These are phyloP conservation scores for Misgurnus anguillicaudatus DNA, from an alignment of 2,113 vertebrate species.

Conservation along the genomic window DNA sequence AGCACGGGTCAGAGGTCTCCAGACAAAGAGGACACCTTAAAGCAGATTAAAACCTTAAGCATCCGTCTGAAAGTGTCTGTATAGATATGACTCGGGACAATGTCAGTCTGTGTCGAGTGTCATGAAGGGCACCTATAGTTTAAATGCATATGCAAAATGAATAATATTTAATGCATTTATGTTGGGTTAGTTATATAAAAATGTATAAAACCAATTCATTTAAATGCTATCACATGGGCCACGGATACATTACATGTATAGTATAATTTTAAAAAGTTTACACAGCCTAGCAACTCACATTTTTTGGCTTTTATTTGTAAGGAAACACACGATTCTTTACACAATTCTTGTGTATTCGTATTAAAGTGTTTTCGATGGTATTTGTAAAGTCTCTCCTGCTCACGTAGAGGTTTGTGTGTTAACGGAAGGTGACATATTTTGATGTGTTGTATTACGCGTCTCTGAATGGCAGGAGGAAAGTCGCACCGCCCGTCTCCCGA, in stretches of 20 bases:
- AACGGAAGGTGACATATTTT: constrained; percentile 67
- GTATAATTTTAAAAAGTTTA: no score
- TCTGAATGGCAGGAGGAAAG: constrained; percentile 64
- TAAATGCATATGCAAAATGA: no score
- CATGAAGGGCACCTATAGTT: no score
- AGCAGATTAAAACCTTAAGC: constrained; percentile 38
- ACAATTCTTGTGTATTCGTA: background rate
- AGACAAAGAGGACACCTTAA: constrained; percentile 9
- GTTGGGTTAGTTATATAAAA: no score
- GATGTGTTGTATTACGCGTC: constrained; percentile 66
- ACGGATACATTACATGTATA: no score
- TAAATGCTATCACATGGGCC: no score
- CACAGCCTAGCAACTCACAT: no score
- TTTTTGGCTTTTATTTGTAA: background rate
- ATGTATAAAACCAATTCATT: no score
- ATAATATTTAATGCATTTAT: no score
- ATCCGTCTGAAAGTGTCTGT: no score
- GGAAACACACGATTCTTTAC: background rate
- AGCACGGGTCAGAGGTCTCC: constrained; percentile 37
- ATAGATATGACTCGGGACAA: no score
- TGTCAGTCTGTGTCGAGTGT: no score
- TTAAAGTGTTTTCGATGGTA: background rate
- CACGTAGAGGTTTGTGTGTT: constrained; percentile 47
- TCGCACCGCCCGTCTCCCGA: constrained; percentile 59
- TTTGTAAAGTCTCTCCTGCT: constrained; percentile 32